These are phyloP conservation scores for Epirrita christyi DNA, from an alignment of 2,888 invertebrate genomes.

Conservation along the genomic window DNA sequence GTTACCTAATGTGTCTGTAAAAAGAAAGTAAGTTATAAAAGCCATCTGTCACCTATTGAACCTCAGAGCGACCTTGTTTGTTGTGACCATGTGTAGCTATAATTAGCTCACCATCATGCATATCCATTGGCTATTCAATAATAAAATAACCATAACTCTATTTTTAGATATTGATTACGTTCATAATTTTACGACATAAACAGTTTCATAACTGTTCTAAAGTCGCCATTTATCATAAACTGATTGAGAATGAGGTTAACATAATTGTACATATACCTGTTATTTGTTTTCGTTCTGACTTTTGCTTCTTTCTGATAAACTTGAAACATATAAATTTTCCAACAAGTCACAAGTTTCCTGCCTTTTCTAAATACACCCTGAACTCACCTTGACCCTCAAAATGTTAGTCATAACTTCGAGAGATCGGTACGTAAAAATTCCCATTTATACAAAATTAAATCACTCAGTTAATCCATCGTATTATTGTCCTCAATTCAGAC, in stretches of 20 bases:
- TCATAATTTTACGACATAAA: constrained; percentile 45
- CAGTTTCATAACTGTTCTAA: constrained; percentile 36
- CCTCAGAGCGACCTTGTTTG: constrained; percentile 45
- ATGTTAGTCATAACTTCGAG: no score
- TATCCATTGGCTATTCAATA: constrained; percentile 38
- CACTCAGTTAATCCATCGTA: no score
- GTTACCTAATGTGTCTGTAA: no score
- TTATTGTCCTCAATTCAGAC: no score
- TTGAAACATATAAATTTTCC: no score
- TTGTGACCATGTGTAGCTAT: constrained; percentile 48
- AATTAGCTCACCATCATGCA: constrained; percentile 47
- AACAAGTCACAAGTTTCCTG: no score
- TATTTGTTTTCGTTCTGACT: neutral
- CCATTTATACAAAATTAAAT: no score
- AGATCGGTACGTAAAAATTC: no score
- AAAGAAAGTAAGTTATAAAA: no score
- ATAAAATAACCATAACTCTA: constrained; percentile 41
- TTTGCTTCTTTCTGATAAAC: neutral
- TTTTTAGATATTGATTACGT: constrained; percentile 49
- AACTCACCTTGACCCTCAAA: no score
- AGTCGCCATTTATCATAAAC: constrained; percentile 8
- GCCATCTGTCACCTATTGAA: constrained; percentile 40
- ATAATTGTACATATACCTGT: neutral
- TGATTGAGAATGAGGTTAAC: constrained; percentile 3
- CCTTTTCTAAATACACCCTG: no score